Evolutionary conservation across 2,113 vertebrate genomes (phyloP).

Genomic region (Sturnira hondurensis): DNA sequence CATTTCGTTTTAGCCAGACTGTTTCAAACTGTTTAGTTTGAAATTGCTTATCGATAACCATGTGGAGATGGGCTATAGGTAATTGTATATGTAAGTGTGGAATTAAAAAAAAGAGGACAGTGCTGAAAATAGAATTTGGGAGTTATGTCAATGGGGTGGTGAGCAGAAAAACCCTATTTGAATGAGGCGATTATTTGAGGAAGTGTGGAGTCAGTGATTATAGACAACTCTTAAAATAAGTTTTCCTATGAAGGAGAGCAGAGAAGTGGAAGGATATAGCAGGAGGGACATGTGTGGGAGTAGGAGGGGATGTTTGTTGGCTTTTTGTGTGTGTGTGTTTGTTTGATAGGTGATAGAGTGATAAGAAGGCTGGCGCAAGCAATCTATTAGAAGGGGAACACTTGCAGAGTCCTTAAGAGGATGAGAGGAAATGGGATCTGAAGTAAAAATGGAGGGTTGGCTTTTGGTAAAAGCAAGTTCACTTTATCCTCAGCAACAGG

Average conservation of each 20-base stretch:
- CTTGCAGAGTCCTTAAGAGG: neutral
- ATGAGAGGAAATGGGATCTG: neutral
- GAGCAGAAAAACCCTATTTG: neutral
- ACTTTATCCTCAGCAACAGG: neutral
- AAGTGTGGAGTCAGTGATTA: neutral
- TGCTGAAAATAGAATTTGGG: conserved; percentile 4
- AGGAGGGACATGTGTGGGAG: neutral
- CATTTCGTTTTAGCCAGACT: neutral
- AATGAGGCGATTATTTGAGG: neutral
- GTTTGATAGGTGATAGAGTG: neutral
- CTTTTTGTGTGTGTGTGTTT: neutral
- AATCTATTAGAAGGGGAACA: neutral
- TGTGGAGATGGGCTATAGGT: neutral
- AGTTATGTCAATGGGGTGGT: neutral
- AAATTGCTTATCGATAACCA: neutral
- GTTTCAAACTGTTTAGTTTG: neutral
- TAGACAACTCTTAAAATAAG: neutral
- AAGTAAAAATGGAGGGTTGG: neutral
- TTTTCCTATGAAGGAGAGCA: conserved; percentile 2
- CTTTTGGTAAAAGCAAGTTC: neutral
- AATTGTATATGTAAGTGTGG: neutral
- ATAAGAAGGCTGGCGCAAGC: neutral
- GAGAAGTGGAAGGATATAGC: neutral
- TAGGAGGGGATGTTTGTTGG: neutral
- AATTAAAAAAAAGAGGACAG: neutral